A percentile compares a stretch with the other conserved stretches of the same genome.
Evolutionary conservation across 2,113 vertebrate species (phyloP).

Genomic region (Dolichallabes microphthalmus): DNA sequence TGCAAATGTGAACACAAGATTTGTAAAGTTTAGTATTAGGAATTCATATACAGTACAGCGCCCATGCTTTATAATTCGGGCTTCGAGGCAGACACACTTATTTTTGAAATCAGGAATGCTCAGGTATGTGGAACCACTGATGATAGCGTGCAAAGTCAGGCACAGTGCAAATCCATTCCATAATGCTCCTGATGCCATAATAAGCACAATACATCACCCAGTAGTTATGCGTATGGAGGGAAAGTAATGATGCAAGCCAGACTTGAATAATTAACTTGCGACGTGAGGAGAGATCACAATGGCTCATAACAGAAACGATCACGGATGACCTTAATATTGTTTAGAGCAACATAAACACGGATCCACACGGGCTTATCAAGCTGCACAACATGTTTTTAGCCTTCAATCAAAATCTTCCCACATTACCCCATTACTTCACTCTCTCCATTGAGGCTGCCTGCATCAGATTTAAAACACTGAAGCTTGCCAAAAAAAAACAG

Average conservation of each 20-base stretch:
- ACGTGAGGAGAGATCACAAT: neutral
- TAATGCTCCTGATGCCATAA: neutral
- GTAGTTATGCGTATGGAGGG: neutral
- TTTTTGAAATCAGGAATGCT: neutral
- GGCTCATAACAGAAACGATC: neutral
- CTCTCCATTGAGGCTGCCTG: no score
- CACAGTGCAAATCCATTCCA: neutral
- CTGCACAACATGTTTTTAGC: no score
- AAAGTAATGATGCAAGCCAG: neutral
- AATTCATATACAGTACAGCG: no score
- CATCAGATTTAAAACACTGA: no score
- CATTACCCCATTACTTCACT: no score
- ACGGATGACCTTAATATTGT: neutral
- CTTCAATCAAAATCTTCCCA: no score
- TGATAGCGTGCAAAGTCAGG: neutral
- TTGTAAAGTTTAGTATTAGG: neutral
- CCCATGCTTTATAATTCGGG: neutral
- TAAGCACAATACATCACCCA: neutral
- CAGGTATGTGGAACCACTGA: neutral
- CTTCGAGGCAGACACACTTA: neutral
- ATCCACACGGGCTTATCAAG: no score
- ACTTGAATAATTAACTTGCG: neutral
- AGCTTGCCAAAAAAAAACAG: no score
- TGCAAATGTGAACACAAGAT: neutral
- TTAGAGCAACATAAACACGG: no score